Base-by-base conservation (phyloP, 2,888 invertebrate species). In the Hirtodrosophila histrioides region DNA sequence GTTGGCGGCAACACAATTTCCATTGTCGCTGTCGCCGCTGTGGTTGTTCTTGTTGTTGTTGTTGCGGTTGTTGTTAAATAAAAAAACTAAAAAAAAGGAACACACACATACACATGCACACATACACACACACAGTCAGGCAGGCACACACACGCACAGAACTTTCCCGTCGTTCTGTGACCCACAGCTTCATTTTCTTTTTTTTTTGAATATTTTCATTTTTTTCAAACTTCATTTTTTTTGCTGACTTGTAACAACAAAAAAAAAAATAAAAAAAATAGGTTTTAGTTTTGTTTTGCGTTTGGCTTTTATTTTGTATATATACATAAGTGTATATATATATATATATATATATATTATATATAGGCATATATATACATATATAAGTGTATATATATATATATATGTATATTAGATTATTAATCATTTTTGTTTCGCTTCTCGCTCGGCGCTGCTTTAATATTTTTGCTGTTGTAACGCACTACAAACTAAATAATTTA, bases 401-500 rank as follows among this genome's bases (percentile, higher is more conserved):
- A 44, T 40, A 49, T 63, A 54, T 48, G 48, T 62, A 36, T 51
- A 29, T 56, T 46, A 36, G 49, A 33, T 51, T 39, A 41, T 51
- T 70, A 40, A 45, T 57, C 37, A 45, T 60, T 49, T 54, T 50
- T 31, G 54, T 45, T 46, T 57, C 46, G 66, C 45, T 67, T 46
- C 36, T 56, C 50, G 61, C 17, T 56, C 46, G 64, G 53, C 81
- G 57, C 77, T 51, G 62, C 44, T 37, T 44, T 57, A 46, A 49
- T 54, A 33, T 35, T 45, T 46, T 27, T 79, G 51, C 55, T 66
- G 40, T 69, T 43, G 24, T 66, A 87, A 85, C 86, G 64, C 88
- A 86, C 88, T 88, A 83, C 80, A 73, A 71, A 83, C 83, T 87
- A 88, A 85, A 86, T 88, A 76, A 66, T 69, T 85, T 66, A 63